Evolutionary conservation across 2,797 vertebrate species (phyloP).

Genomic region (Sebastes diploproa): DNA sequence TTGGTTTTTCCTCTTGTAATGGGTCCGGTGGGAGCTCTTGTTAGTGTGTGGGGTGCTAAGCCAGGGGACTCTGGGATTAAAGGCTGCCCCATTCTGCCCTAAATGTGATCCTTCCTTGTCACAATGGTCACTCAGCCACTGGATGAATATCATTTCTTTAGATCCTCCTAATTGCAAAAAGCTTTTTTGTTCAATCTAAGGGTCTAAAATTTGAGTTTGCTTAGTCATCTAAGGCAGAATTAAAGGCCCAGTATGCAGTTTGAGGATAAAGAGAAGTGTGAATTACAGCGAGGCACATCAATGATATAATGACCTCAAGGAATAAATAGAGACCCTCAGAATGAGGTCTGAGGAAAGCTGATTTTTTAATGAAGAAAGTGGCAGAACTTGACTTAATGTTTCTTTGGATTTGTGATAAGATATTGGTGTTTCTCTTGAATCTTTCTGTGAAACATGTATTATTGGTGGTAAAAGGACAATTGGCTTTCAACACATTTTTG

Average conservation of each 20-base stretch:
- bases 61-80: constrained; percentile 70
- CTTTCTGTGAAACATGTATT: background rate
- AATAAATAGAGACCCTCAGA: constrained; percentile 3
- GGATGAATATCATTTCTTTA: constrained; percentile 58
- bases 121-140: constrained; percentile 63
- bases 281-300: constrained; percentile 34
- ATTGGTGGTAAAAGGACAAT: background rate
- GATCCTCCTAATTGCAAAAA: constrained; percentile 56
- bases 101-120: constrained; percentile 51
- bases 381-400: background rate
- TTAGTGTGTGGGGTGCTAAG: constrained; percentile 64
- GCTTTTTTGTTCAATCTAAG: constrained; percentile 42
- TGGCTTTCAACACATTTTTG: background rate
- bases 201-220: constrained; percentile 38
- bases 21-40: constrained; percentile 72
- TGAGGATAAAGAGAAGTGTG: constrained; percentile 35
- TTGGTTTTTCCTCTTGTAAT: constrained; percentile 77
- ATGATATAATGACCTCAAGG: constrained; percentile 39
- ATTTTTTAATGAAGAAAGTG: constrained; percentile 9
- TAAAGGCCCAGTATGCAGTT: constrained; percentile 27
- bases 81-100: constrained; percentile 51
- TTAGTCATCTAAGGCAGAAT: constrained; percentile 40
- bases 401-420: constrained; percentile 3
- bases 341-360: background rate
- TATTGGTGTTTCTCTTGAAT: background rate